Conservation (phyloP, 1,140 invertebrate species). For the Aphis craccivora region DNA sequence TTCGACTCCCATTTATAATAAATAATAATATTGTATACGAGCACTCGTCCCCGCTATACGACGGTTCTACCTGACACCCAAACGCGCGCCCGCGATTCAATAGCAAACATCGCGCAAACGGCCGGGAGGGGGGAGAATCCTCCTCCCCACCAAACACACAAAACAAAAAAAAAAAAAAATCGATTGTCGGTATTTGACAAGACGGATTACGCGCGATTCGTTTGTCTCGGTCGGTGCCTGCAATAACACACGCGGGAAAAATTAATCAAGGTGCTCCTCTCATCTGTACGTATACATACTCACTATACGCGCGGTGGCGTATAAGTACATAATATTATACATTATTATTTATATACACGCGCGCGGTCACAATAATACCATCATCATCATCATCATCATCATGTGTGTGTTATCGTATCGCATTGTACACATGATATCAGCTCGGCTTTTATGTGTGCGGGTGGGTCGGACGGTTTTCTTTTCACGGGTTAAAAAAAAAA, state of each 20-base stretch:
- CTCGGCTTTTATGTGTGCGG: background rate
- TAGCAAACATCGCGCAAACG: background rate
- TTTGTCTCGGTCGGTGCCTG: conserved; percentile 37
- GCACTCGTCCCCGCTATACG: background rate
- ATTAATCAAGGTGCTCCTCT: conserved; percentile 36
- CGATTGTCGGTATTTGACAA: conserved; percentile 53
- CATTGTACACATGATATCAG: background rate
- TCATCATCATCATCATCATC: no score
- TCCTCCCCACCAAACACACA: no score
- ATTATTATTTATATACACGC: background rate
- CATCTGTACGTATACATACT: background rate
- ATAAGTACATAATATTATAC: no score
- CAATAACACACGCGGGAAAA: conserved; percentile 32
- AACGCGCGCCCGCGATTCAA: background rate
- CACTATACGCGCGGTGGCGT: no score
- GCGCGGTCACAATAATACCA: background rate
- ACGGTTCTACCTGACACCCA: background rate
- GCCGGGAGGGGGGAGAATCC: no score
- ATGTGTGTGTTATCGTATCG: background rate
- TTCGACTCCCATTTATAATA: conserved; percentile 1
- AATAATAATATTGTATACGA: background rate
- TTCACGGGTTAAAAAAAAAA: conserved; percentile 30
- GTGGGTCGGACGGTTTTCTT: conserved; percentile 40
- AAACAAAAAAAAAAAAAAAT: background rate
- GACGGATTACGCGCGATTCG: conserved; percentile 52